Base-by-base conservation (phyloP, 2,797 vertebrate species). In the Anguilla megastoma region DNA sequence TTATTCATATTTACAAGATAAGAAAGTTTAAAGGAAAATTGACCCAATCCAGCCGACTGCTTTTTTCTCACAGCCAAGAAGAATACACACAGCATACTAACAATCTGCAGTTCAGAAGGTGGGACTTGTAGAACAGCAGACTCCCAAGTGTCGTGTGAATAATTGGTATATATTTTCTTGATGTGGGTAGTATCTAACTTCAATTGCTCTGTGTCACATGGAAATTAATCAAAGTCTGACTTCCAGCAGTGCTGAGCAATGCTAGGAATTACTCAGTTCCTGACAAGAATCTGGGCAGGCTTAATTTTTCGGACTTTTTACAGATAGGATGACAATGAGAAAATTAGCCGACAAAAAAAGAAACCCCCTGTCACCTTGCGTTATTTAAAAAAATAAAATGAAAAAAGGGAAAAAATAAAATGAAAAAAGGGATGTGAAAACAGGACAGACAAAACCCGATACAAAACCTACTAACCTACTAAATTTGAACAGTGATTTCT, bases 401-500 rank as follows among this genome's bases (percentile, higher is more conserved):
- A 30, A 74, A 41, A 41, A 41, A 41, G 36, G 41, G 41, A 41
- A 41, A 41, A 10, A 52, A 52, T 52, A 10, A 10, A 52, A 52
- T 52, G 50, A 16, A 74, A 5, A 74, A 33, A 16, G 30, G 71
- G 16, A 7, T 76, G 71, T 9, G n/a, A 8, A 76, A 36, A 7
- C 30, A 41, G 24, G n/a, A 76, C 71, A 16, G 33, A 76, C 7
- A 76, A 76, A 36, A 74, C 27, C 41, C 4, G 41, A 41, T 41
- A 41, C 41, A 41, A 41, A 41, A 41, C 41, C 41, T 41, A 41
- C 41, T 41, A 41, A 41, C 41, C 69, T n/a, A 24, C 63, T 90
- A 92, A 92, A 93, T 93, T 93, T 90, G 88, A 86, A 90, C 92
- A 90, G 91, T 93, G 36, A 92, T 93, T 93, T 94, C 92, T 14